Evolutionary conservation across 1,140 invertebrate species (phyloP), one percentile per base, ranked within the genome.

Genomic region (Whitmania pigra): DNA sequence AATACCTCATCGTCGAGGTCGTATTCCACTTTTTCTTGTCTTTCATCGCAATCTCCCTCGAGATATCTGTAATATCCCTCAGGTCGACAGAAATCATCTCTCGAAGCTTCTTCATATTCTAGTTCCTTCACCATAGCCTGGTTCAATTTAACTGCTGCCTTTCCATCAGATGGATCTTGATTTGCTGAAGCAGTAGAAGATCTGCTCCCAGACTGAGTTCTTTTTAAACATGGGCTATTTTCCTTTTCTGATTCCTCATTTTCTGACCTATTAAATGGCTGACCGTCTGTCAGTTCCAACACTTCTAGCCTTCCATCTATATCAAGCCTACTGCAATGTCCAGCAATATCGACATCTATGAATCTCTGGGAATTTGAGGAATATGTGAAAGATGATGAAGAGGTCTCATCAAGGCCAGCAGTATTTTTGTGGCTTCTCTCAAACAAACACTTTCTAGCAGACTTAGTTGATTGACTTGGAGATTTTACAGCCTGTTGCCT

Each of bases 1-100:
- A 72, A 75, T 72, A 82, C 82, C 83, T 97, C 94, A 82, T 97
- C 94, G 82, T 98, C 95, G 75, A 97, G 88, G 85, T 98, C 94
- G 86, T 97, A 97, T 80, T 98, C 94, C 4, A 97, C 87, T 83
- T 89, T 88, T 77, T 92, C 90, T 84, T 97, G 93, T 57, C 97
- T 83, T 81, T 97, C 94, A 81, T 98, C 94, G 9, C 88, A 87
- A 63, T 91, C 91, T 78, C 93, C 92, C 80, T 98, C 94, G 79
- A 97, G 94, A 81, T 94, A 97, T 75, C 91, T 85, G 75, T 80
- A 85, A 79, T 93, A 94, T 17, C 89, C 88, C 81, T 89, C 88
- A 11, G 89, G 88, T 75, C 89, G 83, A 4, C 88, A 83, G 3
- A 88, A 22, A 73, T 91, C 88, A 15, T 90, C 90, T 83, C 92